Evolutionary conservation across 53 echinoderm and acorn worm genomes (phyloP), one percentile per base, ranked within the genome.

Genomic region (Pentamera pediparva): DNA sequence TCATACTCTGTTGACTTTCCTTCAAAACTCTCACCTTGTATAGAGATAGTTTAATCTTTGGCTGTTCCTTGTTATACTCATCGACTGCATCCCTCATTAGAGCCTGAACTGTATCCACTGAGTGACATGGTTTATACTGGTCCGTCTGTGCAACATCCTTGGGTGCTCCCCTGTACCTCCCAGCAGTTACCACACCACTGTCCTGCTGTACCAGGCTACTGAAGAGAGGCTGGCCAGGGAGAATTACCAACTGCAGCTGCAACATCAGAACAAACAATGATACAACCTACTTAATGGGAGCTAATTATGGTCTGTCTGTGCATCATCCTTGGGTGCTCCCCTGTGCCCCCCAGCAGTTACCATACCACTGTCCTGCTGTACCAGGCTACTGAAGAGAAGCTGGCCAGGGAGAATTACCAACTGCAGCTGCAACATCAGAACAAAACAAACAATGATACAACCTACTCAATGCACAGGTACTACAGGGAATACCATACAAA

Each of bases 161-260:
- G n/a, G n/a, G n/a, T 15, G 92, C 78, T 24, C 65, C 56, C 31
- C 76, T 84, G 82, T 95, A 90, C 8, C 90, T 90, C 21, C 96
- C 96, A 13, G 96, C 96, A 1, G 89, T 95, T 21, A 95, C 96
- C 30, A 95, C 91, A 33, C 96, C 96, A 32, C 84, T 84, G 62
- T 95, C 96, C 69, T 95, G 96, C 83, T 95, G 85, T 49, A 95
- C 96, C 31, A 95, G 78, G 65, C 90, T 95, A 48, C 90, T 95
- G 82, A 95, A 95, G 50, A 95, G 76, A 2, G 96, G 96, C 81
- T 95, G 96, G 32, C 81, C 76, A 0, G 85, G 87, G 51, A 83
- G 65, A 74, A 95, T 89, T 43, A 88, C 85, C 47, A 90, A 74
- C 74, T 95, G 85, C 26, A 95, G 80, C 96, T 95, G 65, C 32